phyloP scores from a whole-genome alignment of 2,113 vertebrate species.

The Sporophila hypoxantha region DNA sequence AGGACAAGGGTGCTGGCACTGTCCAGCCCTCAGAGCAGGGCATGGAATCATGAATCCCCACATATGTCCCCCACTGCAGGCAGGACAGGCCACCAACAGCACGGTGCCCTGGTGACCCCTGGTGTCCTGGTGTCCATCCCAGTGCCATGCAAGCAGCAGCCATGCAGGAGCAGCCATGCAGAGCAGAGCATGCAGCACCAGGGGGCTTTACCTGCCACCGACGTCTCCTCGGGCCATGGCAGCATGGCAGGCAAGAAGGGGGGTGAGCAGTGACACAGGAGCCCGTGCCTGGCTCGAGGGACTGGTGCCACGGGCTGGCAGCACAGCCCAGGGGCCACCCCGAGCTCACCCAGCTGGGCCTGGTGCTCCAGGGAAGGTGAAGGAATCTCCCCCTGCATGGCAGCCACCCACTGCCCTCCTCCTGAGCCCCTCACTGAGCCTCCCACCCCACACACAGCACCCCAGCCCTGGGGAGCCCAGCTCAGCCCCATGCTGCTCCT shows the following conservation, averaged over 20 bases:
- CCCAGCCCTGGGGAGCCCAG: background rate
- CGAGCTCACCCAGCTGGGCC: background rate
- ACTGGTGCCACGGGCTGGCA: accelerated
- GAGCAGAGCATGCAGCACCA: conserved; percentile 13
- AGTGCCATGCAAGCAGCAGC: background rate
- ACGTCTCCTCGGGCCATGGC: conserved; percentile 20
- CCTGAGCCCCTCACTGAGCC: background rate
- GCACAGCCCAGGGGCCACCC: background rate
- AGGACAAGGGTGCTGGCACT: too few relatives aligned
- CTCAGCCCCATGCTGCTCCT: background rate
- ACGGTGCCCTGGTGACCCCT: accelerated
- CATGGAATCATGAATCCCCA: background rate
- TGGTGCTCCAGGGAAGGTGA: background rate
- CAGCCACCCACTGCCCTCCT: background rate
- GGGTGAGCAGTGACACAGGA: conserved; percentile 10
- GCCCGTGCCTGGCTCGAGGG: background rate
- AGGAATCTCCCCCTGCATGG: background rate
- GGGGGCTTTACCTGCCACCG: conserved; percentile 43
- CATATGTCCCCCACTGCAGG: accelerated
- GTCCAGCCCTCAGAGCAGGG: accelerated
- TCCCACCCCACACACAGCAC: accelerated
- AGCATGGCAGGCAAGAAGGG: conserved; percentile 49
- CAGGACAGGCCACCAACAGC: background rate
- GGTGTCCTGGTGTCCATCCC: background rate
- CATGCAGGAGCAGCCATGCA: conserved; percentile 45